Evolutionary conservation across 2,888 invertebrate species (phyloP), one percentile per base, ranked within the genome.

Genomic region (Drosophila subsilvestris): DNA sequence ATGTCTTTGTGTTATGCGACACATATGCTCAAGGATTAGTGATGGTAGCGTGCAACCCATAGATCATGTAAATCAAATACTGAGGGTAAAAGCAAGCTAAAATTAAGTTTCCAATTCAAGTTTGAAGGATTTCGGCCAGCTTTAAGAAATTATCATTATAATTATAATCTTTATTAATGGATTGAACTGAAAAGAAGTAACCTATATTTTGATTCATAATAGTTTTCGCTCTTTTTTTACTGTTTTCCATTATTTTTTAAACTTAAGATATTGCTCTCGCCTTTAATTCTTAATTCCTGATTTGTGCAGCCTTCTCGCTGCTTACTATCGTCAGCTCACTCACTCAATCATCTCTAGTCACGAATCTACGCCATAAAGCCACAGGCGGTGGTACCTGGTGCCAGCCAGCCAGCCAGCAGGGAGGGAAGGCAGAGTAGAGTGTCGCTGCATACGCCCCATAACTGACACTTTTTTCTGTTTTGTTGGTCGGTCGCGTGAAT

Each of bases 401-500:
- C 57, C 74, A 71, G 71, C 71, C 44, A 44, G 57, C 57, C 74
- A 71, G 71, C 71, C 44, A 44, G 27, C 53, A 20, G 51, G 59
- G 14, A 45, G 47, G 8, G 32, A 32, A 32, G 32, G 49, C 44
- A 14, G 37, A 42, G 29, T 3, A n/a, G 67, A 57, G 71, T 74
- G 71, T 74, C 67, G 74, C 74, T 57, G 67, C 71, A 67, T 53
- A 74, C 72, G 75, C 72, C 72, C 71, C 45, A 63, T 45, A 59
- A n/a, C 58, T 50, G 74, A 53, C 71, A 74, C 74, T 57, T 74
- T 55, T 53, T 42, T 42, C n/a, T n/a, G n/a, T 54, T 44, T n/a
- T 45, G 22, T 43, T 65, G 48, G 78, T 78, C 74, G 88, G 79
- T 78, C 76, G 83, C 88, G 83, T 86, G 83, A 83, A 88, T 83